Evolutionary conservation across 2,888 invertebrate species (phyloP), one percentile per base, ranked within the genome.

Genomic region (Epicampocera succincta): DNA sequence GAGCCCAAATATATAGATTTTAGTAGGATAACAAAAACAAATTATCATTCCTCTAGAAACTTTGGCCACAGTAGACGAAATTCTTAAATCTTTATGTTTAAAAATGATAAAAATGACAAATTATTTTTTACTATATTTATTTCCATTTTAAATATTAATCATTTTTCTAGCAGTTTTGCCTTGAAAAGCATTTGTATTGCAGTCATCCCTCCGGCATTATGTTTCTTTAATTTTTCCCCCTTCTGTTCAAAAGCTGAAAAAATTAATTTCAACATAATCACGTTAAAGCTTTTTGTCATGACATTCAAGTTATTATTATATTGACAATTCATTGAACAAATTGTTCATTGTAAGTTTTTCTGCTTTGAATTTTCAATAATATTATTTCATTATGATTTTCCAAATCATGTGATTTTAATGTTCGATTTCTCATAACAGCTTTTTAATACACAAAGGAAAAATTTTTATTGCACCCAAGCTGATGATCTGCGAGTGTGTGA

Each of bases 321-420:
- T 60, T 73, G 60, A 46, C 71, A 75, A 66, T 65, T 80, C 75
- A 71, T 15, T 77, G 72, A 72, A 58, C 46, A 66, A n/a, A 25
- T 66, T 66, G n/a, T 56, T 15, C n/a, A 38, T 29, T 29, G 4
- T 11, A 12, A 58, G n/a, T 17, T 68, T 50, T 33, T n/a, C n/a
- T 65, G 6, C 33, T 46, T 42, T 50, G 17, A 25, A 68, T 52
- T 40, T 48, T 72, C 15, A 52, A 72, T 33, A 72, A 76, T 44
- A 66, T 72, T 25, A 72, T 76, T 66, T 46, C 66, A 68, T 71
- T 76, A 80, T 77, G 44, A 73, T 73, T 77, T 81, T 81, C 76
- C 73, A 76, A 76, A 72, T 72, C 80, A 72, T 50, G 50, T 54
- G 48, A 56, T 68, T 76, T 68, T 61, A 72, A 68, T 56, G 6